These are phyloP conservation scores for Tetramorium bicarinatum DNA, from an alignment of 2,888 invertebrate species.

Conservation along the genomic window DNA sequence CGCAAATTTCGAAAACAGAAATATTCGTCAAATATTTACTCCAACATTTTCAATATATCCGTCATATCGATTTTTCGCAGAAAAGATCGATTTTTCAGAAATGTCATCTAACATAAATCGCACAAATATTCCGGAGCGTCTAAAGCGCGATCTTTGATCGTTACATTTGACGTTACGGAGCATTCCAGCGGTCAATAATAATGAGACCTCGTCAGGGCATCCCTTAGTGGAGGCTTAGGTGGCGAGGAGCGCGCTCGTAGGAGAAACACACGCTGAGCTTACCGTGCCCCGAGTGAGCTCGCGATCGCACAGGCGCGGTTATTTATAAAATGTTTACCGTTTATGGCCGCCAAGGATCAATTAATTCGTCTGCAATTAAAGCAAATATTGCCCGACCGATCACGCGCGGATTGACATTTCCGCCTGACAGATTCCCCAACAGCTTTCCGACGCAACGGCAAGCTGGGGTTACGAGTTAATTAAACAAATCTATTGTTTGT, in stretches of 20 bases:
- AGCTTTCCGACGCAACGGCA: conserved; percentile 5
- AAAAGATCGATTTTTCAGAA: not conserved
- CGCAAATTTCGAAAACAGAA: not conserved
- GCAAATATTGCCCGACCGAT: conserved; percentile 35
- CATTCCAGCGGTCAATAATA: conserved; percentile 12
- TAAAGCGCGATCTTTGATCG: not conserved
- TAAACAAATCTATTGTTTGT: conserved; percentile 29
- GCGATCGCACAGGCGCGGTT: not conserved
- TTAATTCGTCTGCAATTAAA: conserved; percentile 27
- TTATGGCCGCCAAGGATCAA: not conserved
- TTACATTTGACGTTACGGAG: not conserved
- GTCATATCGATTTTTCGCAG: not conserved
- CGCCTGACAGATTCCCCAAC: not conserved
- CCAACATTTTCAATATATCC: not conserved
- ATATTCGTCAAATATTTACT: not conserved
- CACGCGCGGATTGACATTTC: conserved; percentile 38
- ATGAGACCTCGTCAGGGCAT: not conserved
- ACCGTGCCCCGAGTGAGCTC: not conserved
- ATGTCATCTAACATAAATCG: not conserved
- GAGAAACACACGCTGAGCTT: not conserved
- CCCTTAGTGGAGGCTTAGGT: not conserved
- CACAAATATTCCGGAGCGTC: not conserved
- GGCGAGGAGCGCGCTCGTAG: not conserved
- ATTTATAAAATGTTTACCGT: conserved; percentile 34
- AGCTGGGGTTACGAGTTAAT: conserved; percentile 24